Evolutionary conservation across 23 tunicate species (phyloP).

Genomic region (Oikopleura dioica): DNA sequence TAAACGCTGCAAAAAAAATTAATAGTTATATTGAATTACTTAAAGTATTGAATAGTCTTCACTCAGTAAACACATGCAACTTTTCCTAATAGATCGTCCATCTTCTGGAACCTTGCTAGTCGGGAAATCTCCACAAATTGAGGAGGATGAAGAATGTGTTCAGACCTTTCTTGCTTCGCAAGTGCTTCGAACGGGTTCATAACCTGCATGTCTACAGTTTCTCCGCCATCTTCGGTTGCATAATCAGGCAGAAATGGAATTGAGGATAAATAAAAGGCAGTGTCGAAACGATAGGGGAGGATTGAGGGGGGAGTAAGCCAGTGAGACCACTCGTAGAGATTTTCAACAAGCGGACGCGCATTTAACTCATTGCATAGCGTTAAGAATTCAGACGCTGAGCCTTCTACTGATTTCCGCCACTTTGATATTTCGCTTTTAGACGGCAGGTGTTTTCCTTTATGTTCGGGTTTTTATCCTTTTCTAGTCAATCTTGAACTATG

Average conservation of each 20-base stretch:
- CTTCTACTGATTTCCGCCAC: background rate
- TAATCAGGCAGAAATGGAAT: background rate
- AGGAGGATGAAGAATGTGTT: slow-evolving; percentile 8
- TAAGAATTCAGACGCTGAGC: background rate
- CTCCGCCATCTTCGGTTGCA: background rate
- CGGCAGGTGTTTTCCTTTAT: too few relatives aligned
- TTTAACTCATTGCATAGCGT: background rate
- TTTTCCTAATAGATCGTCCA: too few relatives aligned
- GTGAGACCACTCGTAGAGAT: background rate
- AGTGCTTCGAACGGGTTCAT: slow-evolving; percentile 5
- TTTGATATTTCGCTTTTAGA: background rate
- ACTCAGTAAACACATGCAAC: too few relatives aligned
- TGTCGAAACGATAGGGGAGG: slow-evolving; percentile 4
- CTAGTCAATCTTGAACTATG: too few relatives aligned
- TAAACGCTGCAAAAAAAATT: background rate
- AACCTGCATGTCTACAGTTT: slow-evolving; percentile 3
- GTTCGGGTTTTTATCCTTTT: too few relatives aligned
- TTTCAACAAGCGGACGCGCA: background rate
- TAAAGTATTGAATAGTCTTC: background rate
- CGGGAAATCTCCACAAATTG: slow-evolving; percentile 3
- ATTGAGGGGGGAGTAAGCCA: slow-evolving; percentile 12
- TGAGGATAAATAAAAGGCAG: background rate
- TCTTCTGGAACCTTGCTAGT: too few relatives aligned
- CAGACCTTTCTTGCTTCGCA: background rate
- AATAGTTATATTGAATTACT: background rate